Conservation (phyloP, 2,888 invertebrate genomes). For the Apamea sordens region DNA sequence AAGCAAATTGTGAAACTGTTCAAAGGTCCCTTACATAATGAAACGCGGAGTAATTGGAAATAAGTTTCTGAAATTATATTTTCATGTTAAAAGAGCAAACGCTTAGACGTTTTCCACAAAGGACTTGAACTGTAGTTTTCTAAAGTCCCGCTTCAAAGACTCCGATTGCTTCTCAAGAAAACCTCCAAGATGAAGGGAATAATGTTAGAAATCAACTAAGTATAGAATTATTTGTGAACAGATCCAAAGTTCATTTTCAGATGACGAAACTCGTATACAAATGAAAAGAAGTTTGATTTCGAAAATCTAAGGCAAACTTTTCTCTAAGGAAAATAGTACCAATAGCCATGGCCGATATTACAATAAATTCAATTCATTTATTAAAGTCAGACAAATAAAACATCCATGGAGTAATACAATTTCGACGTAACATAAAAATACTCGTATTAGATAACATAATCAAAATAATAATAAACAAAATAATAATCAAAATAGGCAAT, state of each 20-base stretch:
- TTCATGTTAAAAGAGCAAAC: constrained; percentile 39
- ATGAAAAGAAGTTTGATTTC: constrained; percentile 5
- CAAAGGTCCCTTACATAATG: background rate
- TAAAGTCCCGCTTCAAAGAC: constrained; percentile 58
- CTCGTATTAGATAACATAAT: no score
- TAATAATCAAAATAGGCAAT: no score
- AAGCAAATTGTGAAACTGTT: background rate
- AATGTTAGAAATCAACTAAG: constrained; percentile 28
- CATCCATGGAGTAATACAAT: no score
- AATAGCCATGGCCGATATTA: background rate
- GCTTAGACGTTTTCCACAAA: constrained; percentile 69
- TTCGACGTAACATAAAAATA: no score
- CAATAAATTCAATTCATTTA: no score
- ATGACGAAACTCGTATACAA: constrained; percentile 1
- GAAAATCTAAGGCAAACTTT: background rate
- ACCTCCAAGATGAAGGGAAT: constrained; percentile 25
- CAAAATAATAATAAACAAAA: no score
- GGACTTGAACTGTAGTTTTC: constrained; percentile 63
- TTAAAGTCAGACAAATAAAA: no score
- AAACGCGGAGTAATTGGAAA: constrained; percentile 24
- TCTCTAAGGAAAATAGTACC: background rate
- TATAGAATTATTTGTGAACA: constrained; percentile 16
- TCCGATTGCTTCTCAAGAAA: constrained; percentile 49
- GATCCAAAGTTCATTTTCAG: background rate
- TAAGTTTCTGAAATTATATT: constrained; percentile 36